Base-by-base conservation (phyloP, 2,113 vertebrate species). In the Ginglymostoma cirratum region DNA sequence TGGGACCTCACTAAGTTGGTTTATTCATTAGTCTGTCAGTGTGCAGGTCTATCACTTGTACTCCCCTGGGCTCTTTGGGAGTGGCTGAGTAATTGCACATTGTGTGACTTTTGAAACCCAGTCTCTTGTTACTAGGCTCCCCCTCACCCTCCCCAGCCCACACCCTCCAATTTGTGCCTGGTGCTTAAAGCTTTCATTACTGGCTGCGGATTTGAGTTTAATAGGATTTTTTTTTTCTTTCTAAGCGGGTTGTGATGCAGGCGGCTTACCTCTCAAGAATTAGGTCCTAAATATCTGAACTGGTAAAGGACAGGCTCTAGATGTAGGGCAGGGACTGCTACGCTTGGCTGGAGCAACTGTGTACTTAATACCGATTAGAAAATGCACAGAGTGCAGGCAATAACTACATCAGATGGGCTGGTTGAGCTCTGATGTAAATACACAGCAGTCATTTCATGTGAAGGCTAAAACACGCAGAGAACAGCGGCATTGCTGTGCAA, bases 71-170 rank as follows among this genome's bases (percentile, higher is more conserved):
- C 55, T 93, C n/a, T 19, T n/a, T 61, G 38, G 61, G 38, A 93
- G 65, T 93, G 89, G 61, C 89, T 67, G 89, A 93, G n/a, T 93
- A 93, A 93, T 93, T 93, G 89, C 89, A 93, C 61, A 17, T 93
- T 93, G 61, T 93, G 89, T 34, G 66, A 66, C 89, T 66, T 61
- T 66, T 66, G 89, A 93, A 93, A 66, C 89, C 48, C 55, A 66
- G 67, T 93, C 89, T 66, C 61, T 93, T 93, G 34, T 93, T 93
- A 93, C 61, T 23, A 23, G 19, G 61, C 4, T 65, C 55, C 55
- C 61, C 89, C 55, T 17, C 4, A 30, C 55, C n/a, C 14, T 15
- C 14, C 70, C 70, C 72, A 34, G 2, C 8, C 27, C n/a, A 4
- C 78, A 61, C 55, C 65, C 89, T 61, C 61, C 34, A 38, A 15